These are phyloP conservation scores for Galago senegalensis DNA, from an alignment of 2,797 vertebrate species.

Conservation along the genomic window DNA sequence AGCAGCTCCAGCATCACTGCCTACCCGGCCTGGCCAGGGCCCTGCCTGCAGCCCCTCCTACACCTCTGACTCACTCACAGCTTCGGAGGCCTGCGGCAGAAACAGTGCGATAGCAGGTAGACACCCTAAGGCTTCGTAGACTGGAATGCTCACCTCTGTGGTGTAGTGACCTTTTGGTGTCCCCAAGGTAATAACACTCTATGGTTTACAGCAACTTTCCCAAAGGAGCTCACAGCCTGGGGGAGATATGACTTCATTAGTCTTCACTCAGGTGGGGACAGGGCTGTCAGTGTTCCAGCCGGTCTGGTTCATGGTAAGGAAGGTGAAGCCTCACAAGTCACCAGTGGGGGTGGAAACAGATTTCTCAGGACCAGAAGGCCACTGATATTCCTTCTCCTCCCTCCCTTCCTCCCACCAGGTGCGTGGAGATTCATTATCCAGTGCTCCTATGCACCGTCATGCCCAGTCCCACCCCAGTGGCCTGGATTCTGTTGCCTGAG, in stretches of 20 bases:
- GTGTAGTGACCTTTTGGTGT: background rate
- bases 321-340: background rate
- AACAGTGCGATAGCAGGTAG: background rate
- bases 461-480: background rate
- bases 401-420: background rate
- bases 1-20: background rate
- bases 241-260: conserved; percentile 6
- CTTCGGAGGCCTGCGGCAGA: background rate
- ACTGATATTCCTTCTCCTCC: background rate
- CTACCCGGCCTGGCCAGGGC: rapidly evolving
- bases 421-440: rapidly evolving
- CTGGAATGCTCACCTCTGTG: background rate
- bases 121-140: background rate
- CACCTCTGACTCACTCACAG: background rate
- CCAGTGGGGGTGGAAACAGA: background rate
- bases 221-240: conserved; percentile 63
- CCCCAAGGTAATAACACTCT: conserved; percentile 22
- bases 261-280: background rate
- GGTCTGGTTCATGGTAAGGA: background rate
- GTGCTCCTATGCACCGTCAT: rapidly evolving
- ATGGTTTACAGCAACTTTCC: conserved; percentile 58
- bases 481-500: background rate
- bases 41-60: background rate
- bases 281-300: background rate
- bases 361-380: background rate